Percentiles rank a stretch among this genome's conserved stretches.
Evolutionary conservation across 2,888 invertebrate genomes (phyloP).

Genomic region (Eupithecia exiguata): DNA sequence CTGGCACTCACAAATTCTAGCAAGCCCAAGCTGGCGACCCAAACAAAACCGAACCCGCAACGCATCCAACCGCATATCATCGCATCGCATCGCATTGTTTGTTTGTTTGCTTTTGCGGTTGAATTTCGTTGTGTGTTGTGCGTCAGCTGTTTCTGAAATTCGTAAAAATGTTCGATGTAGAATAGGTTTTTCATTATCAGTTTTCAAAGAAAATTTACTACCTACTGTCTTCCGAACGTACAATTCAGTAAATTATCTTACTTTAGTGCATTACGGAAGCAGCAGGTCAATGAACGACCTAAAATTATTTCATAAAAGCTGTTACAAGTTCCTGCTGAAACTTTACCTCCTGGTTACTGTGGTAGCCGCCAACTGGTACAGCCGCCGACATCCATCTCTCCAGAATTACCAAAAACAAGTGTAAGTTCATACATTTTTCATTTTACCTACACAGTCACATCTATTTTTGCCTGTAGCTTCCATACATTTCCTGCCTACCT

Average conservation of each 20-base stretch:
- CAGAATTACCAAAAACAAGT: background rate
- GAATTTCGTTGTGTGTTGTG: background rate
- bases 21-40: background rate
- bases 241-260: background rate
- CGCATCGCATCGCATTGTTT: background rate
- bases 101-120: background rate
- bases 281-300: background rate
- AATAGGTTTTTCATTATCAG: background rate
- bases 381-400: background rate
- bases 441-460: background rate
- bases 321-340: background rate
- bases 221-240: background rate
- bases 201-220: background rate
- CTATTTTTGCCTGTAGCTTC: slow-evolving; percentile 2
- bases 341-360: background rate
- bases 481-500: slow-evolving; percentile 13
- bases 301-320: background rate
- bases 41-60: background rate
- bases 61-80: too few relatives aligned
- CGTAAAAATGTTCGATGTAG: background rate
- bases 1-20: background rate
- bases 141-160: background rate
- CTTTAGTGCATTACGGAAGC: background rate
- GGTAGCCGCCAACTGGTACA: background rate
- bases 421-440: background rate